phyloP scores from a whole-genome alignment of 2,797 vertebrate genomes.

The Kryptolebias ocellatus region DNA sequence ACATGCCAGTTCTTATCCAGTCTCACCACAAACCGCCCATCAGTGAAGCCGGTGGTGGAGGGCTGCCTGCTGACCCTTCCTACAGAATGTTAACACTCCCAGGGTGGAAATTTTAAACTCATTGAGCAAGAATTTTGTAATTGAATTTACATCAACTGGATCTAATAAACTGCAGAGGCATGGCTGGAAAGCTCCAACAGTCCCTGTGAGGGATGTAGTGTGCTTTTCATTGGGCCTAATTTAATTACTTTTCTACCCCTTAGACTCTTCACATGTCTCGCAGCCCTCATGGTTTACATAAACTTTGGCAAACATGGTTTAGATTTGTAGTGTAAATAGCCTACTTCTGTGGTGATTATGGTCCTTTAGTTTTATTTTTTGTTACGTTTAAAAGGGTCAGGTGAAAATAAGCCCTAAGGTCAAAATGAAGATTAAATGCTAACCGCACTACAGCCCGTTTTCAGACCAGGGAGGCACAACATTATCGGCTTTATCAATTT shows the following conservation, averaged over 20 bases:
- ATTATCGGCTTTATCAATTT: no score
- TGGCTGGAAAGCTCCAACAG: slow-evolving; percentile 58
- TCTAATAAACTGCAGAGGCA: slow-evolving; percentile 64
- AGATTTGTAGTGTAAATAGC: slow-evolving; percentile 19
- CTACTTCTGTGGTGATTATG: slow-evolving; percentile 8
- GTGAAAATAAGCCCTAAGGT: neutral
- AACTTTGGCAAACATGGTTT: slow-evolving; percentile 28
- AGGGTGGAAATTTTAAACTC: slow-evolving; percentile 32
- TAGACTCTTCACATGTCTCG: slow-evolving; percentile 35
- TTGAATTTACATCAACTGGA: slow-evolving; percentile 63
- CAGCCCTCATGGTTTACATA: slow-evolving; percentile 35
- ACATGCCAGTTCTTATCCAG: slow-evolving; percentile 26
- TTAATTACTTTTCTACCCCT: slow-evolving; percentile 52
- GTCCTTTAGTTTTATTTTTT: neutral
- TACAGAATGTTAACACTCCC: slow-evolving; percentile 38
- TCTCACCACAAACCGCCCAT: slow-evolving; percentile 21
- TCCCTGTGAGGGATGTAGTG: slow-evolving; percentile 46
- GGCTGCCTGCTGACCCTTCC: slow-evolving; percentile 29
- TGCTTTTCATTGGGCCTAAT: slow-evolving; percentile 61
- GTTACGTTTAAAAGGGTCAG: neutral
- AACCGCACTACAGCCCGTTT: neutral
- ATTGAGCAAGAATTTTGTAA: slow-evolving; percentile 48
- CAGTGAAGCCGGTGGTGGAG: slow-evolving; percentile 35
- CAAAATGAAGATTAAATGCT: neutral
- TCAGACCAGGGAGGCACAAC: neutral